Evolutionary conservation across 2,888 invertebrate genomes (phyloP), one percentile per base, ranked within the genome.

Genomic region (Lissocephala sabroskyi): DNA sequence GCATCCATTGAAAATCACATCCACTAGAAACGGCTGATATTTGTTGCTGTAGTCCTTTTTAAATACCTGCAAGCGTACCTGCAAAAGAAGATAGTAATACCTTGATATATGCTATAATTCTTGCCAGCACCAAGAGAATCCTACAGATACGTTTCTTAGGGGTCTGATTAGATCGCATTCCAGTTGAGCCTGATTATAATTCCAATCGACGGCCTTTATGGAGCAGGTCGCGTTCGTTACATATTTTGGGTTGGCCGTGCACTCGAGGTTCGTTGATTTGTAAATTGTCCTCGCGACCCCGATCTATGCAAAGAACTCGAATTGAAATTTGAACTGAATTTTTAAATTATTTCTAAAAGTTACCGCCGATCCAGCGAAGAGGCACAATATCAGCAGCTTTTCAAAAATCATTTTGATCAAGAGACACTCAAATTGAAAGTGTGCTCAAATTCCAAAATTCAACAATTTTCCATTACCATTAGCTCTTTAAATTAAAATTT

Each of bases 221-320:
- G 0, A 0, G 7, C 59, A 59, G 0, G 36, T 14, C 0, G 6
- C 0, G 1, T 45, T 59, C 1, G 2, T n/a, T 5, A 10, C 11
- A 13, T 39, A 28, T 7, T 30, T 35, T 1, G 45, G 43, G 30
- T 44, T 26, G 1, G 14, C 1, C 1, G 11, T 0, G 10, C 59
- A 59, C 11, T 59, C 56, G 4, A 56, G 29, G n/a, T 56, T 59
- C 3, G 23, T 50, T 0, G 35, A 9, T 37, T 50, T 59, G 10
- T 42, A 56, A 10, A 41, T 10, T 3, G 13, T 13, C n/a, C 13
- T 33, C 4, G 11, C 13, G 7, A n/a, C n/a, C 1, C 7, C 3
- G 7, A 1, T 10, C 33, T 33, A 10, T 13, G 33, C n/a, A 14
- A 33, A 10, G 3, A n/a, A 29, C 4, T 7, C n/a, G 1, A 29